Evolutionary conservation across 2,113 vertebrate genomes (phyloP).

Genomic region (Rhea pennata): DNA sequence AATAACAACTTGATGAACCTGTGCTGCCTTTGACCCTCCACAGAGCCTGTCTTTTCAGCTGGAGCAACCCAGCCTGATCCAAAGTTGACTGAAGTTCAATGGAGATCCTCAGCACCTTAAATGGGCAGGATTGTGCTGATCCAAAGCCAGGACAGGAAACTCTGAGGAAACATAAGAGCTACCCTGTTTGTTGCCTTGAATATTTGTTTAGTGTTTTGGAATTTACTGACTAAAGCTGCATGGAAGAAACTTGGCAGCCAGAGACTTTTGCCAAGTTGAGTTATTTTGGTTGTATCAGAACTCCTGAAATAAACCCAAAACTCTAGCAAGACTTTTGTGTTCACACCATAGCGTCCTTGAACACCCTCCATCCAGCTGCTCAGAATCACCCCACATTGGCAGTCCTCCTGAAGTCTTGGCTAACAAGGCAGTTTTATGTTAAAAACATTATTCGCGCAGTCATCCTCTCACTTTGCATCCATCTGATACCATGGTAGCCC

Average conservation of each 20-base stretch:
- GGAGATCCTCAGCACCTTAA: conserved; percentile 14
- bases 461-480: not conserved
- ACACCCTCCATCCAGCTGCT: not conserved
- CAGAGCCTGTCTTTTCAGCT: not conserved
- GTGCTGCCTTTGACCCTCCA: not conserved
- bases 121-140: not conserved
- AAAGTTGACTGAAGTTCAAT: not conserved
- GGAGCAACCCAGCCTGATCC: not conserved
- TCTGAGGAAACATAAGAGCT: conserved; percentile 59
- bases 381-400: not conserved
- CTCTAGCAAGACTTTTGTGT: not conserved
- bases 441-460: not conserved
- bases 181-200: conserved; percentile 57
- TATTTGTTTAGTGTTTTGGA: conserved; percentile 64
- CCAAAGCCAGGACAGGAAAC: conserved; percentile 54
- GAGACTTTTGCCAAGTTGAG: conserved; percentile 32
- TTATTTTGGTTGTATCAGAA: conserved; percentile 61
- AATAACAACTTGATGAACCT: not conserved
- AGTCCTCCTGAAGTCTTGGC: not conserved
- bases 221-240: conserved; percentile 51
- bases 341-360: not conserved
- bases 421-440: not conserved
- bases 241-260: conserved; percentile 36
- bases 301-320: conserved; percentile 60
- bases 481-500: not conserved